Evolutionary conservation across 2,888 invertebrate species (phyloP).

Genomic region (Polydrusus tereticollis): DNA sequence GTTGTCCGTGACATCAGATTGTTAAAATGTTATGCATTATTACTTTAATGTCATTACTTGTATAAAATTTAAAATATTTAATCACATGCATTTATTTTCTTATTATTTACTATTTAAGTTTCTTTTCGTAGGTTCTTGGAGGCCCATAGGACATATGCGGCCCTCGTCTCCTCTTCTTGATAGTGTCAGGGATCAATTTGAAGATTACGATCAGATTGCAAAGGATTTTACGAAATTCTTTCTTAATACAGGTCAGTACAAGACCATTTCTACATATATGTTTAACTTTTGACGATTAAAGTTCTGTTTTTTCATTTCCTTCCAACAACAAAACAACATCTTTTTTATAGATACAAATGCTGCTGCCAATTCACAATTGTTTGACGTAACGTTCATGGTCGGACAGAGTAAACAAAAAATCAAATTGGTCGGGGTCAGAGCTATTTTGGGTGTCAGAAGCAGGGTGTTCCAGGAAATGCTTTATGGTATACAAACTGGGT

Average conservation of each 20-base stretch:
- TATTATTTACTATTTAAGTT: neutral
- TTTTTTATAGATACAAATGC: slow-evolving; percentile 75
- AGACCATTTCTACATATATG: neutral
- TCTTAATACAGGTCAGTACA: slow-evolving; percentile 73
- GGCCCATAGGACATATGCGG: slow-evolving; percentile 94
- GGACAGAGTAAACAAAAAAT: slow-evolving; percentile 91
- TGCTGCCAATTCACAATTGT: slow-evolving; percentile 83
- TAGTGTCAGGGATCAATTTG: slow-evolving; percentile 93
- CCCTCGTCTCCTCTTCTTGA: slow-evolving; percentile 93
- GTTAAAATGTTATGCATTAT: neutral
- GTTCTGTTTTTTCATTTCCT: neutral
- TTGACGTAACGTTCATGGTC: slow-evolving; percentile 92
- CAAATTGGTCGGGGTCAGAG: slow-evolving; percentile 90
- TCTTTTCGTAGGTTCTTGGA: slow-evolving; percentile 81
- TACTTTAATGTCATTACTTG: neutral
- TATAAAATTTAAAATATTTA: no score
- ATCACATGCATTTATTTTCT: neutral
- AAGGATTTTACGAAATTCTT: slow-evolving; percentile 93
- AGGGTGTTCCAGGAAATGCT: slow-evolving; percentile 95
- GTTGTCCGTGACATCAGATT: neutral
- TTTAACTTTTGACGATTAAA: neutral
- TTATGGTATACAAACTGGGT: slow-evolving; percentile 91
- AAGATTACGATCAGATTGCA: slow-evolving; percentile 93
- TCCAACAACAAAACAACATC: neutral
- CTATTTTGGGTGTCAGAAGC: slow-evolving; percentile 91